Conservation (phyloP, 2,797 vertebrate genomes). For the Coccyzus lansbergi region DNA sequence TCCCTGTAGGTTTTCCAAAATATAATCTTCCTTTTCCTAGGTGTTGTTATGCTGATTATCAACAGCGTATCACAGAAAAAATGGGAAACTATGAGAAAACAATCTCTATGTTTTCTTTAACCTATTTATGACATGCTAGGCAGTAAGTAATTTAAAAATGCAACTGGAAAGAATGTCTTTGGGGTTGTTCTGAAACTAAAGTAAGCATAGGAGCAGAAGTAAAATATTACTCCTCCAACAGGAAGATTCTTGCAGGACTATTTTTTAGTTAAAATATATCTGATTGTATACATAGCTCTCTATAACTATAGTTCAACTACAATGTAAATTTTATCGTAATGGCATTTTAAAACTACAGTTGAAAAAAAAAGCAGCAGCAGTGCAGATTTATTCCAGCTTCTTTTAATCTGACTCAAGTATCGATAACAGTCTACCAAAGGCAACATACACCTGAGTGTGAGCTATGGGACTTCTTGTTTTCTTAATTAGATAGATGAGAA, state of each 20-base stretch:
- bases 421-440: neutral
- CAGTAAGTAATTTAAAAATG: neutral
- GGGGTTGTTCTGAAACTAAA: neutral
- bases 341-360: neutral
- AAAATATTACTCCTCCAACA: neutral
- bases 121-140: neutral
- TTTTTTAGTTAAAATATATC: neutral
- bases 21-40: neutral
- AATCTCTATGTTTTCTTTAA: neutral
- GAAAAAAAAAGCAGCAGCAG: neutral
- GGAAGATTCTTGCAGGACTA: neutral
- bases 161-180: neutral
- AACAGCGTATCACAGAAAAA: neutral
- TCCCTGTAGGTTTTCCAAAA: neutral
- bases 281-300: neutral
- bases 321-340: neutral
- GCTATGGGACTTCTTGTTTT: neutral
- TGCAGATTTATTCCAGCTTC: neutral
- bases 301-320: neutral
- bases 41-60: neutral
- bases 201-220: neutral
- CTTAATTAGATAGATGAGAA: neutral
- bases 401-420: neutral
- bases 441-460: neutral
- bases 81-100: neutral